Percentiles rank a stretch among this genome's conserved stretches.
Evolutionary conservation across 2,113 vertebrate genomes (phyloP).

Genomic region (Tenrec ecaudatus): DNA sequence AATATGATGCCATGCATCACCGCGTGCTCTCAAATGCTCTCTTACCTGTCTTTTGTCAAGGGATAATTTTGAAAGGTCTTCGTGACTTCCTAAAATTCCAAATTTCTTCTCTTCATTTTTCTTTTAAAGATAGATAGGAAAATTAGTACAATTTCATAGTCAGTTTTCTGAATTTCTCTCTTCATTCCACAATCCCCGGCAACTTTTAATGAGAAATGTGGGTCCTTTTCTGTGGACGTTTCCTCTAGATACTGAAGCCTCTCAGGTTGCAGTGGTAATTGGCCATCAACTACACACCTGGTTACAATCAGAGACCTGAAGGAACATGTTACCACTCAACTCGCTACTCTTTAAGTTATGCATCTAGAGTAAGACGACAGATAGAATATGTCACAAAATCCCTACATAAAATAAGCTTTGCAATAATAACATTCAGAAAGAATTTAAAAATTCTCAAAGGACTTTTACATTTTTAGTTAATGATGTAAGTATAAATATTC

Average conservation of each 20-base stretch:
- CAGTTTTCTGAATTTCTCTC: not conserved
- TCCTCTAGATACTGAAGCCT: not conserved
- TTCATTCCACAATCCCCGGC: not conserved
- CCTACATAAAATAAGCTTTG: not conserved
- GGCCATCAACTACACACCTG: not conserved
- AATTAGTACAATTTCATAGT: not conserved
- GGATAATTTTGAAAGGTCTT: constrained; percentile 74
- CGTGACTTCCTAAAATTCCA: constrained; percentile 73
- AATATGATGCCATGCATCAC: not conserved
- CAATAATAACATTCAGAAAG: not conserved
- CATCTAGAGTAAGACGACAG: not conserved
- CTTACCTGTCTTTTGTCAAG: constrained; percentile 79
- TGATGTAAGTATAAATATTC: not conserved
- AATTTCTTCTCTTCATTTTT: constrained; percentile 78
- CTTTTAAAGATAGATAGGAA: constrained; percentile 72
- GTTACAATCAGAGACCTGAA: not conserved
- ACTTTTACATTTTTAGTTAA: not conserved
- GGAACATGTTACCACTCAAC: not conserved
- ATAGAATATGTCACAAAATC: not conserved
- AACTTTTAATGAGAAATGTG: constrained; percentile 48
- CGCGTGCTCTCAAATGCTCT: constrained; percentile 32
- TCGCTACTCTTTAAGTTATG: not conserved
- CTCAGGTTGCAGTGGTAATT: not conserved
- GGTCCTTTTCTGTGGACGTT: not conserved
- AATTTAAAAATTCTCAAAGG: not conserved